Evolutionary conservation across 1,140 invertebrate genomes (phyloP).

Genomic region (Eriocheir sinensis): DNA sequence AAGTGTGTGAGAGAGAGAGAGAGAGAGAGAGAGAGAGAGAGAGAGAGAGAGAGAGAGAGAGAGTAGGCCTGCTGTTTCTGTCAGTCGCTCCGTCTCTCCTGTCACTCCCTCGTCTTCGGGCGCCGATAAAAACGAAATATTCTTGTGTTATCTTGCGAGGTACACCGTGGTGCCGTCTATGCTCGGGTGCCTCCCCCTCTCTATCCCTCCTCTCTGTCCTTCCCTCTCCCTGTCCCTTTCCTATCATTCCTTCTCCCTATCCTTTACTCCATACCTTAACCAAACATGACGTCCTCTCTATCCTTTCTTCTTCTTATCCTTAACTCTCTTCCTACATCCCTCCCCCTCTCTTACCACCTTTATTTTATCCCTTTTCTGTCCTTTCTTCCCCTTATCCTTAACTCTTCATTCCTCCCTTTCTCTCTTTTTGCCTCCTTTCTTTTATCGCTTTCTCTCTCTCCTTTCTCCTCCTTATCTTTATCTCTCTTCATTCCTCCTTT

Average conservation of each 20-base stretch:
- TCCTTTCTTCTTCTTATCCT: neutral
- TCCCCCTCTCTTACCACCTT: neutral
- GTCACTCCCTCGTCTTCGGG: constrained; percentile 37
- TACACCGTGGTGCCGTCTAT: neutral
- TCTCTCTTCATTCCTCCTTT: no score
- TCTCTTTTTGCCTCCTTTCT: neutral
- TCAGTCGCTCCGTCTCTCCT: constrained; percentile 42
- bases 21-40: constrained; percentile 55
- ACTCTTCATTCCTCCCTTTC: neutral
- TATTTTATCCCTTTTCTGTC: neutral
- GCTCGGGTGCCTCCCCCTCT: neutral
- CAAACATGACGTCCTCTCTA: neutral
- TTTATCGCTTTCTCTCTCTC: constrained; percentile 9
- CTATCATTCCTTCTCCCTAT: neutral
- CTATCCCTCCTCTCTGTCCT: neutral
- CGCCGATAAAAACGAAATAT: constrained; percentile 63
- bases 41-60: constrained; percentile 35
- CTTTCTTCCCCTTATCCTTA: neutral
- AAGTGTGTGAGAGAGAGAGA: constrained; percentile 15
- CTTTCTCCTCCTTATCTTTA: no score
- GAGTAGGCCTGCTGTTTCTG: constrained; percentile 57
- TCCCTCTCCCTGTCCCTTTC: neutral
- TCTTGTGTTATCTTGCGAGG: constrained; percentile 33
- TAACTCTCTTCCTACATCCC: neutral
- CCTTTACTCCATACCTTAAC: neutral